Evolutionary conservation across 2,888 invertebrate genomes (phyloP).

Genomic region (Lepidochrysops patricia): DNA sequence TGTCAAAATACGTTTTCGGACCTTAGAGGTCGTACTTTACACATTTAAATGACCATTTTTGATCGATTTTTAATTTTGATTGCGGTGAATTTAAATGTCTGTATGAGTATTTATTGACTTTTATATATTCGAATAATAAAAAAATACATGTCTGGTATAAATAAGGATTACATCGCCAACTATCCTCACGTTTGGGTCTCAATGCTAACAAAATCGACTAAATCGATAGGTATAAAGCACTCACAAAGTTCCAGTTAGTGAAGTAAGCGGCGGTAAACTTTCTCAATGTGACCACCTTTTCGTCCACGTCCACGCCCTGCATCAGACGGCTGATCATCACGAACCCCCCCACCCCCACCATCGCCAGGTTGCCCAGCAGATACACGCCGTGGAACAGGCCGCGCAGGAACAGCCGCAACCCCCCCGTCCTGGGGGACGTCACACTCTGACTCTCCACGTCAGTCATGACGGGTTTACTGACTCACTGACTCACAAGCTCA

Average conservation of each 20-base stretch:
- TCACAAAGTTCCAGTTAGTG: slow-evolving; percentile 19
- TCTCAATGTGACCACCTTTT: not conserved
- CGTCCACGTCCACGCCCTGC: not conserved
- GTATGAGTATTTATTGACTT: no score
- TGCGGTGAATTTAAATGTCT: no score
- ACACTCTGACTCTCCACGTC: not conserved
- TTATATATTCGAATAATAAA: no score
- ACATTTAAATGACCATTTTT: no score
- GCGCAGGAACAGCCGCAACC: not conserved
- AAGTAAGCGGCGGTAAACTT: slow-evolving; percentile 14
- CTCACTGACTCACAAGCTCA: not conserved
- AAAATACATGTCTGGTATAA: no score
- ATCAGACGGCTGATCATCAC: not conserved
- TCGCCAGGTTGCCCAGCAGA: not conserved
- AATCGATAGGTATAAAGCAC: not conserved
- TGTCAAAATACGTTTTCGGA: no score
- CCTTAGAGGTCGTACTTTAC: no score
- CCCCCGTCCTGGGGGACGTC: not conserved
- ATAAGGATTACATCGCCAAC: not conserved
- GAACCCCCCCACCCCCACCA: not conserved
- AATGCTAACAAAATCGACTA: not conserved
- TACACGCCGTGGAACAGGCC: not conserved
- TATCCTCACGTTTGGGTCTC: not conserved
- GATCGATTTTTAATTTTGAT: no score
- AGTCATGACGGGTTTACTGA: not conserved